phyloP scores from a whole-genome alignment of 2,888 invertebrate species.

The Eupsilia transversa region DNA sequence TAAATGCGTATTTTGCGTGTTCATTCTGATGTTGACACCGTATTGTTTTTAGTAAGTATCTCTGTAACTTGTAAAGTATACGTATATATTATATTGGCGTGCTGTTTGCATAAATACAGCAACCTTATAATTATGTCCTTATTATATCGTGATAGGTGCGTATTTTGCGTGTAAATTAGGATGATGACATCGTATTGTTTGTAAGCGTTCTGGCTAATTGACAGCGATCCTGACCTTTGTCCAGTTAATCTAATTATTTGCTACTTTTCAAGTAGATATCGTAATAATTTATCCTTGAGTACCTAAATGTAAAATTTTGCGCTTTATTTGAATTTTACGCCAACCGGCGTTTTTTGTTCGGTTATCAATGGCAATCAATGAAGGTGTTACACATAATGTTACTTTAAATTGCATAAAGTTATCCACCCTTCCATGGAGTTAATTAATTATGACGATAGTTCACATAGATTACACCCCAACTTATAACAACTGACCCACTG shows the following conservation, averaged over 20 bases:
- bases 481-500: slow-evolving; percentile 46
- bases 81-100: background rate
- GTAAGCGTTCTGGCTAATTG: slow-evolving; percentile 19
- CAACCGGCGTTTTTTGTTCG: background rate
- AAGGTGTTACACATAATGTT: too few relatives aligned
- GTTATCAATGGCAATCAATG: background rate
- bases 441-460: slow-evolving; percentile 36
- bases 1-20: too few relatives aligned
- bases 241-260: slow-evolving; percentile 10
- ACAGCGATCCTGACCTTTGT: slow-evolving; percentile 29
- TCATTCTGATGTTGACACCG: too few relatives aligned
- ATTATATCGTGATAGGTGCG: slow-evolving; percentile 1
- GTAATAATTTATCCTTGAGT: slow-evolving; percentile 4
- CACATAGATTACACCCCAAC: slow-evolving; percentile 29
- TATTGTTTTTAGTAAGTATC: too few relatives aligned
- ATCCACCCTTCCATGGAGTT: background rate
- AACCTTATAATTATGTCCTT: background rate
- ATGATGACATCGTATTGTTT: slow-evolving; percentile 19
- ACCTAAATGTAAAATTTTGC: background rate
- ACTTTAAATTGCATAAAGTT: background rate
- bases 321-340: background rate
- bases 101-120: background rate
- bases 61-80: too few relatives aligned
- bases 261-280: slow-evolving; percentile 5
- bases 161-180: slow-evolving; percentile 14